phyloP scores from a whole-genome alignment of 2,888 invertebrate genomes.

The Tineola bisselliella region DNA sequence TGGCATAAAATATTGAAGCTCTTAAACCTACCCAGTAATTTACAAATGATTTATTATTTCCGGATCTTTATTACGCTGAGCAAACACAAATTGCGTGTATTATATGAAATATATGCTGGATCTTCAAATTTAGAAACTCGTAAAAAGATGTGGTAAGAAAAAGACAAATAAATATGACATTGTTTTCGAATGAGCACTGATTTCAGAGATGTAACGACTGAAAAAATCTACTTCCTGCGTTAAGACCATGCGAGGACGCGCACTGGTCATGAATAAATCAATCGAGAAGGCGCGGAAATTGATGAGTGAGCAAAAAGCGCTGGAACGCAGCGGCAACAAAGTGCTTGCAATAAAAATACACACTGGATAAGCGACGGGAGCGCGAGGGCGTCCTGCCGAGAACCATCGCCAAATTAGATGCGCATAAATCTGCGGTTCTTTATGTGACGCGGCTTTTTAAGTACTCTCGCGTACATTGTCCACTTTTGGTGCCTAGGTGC shows the following conservation, averaged over 20 bases:
- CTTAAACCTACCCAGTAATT: conserved; percentile 11
- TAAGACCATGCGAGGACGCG: conserved; percentile 31
- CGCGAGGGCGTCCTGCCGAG: conserved; percentile 35
- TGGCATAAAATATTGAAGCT: conserved; percentile 9
- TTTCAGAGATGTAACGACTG: conserved; percentile 47
- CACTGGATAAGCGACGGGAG: conserved; percentile 23
- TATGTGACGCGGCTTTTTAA: conserved; percentile 18
- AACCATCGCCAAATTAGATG: conserved; percentile 52
- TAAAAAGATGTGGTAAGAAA: neutral
- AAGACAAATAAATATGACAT: conserved; percentile 40
- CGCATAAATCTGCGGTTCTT: conserved; percentile 49
- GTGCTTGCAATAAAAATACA: conserved; percentile 57
- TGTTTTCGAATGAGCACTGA: conserved; percentile 62
- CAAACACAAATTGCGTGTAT: neutral
- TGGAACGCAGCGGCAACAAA: conserved; percentile 58
- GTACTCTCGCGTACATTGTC: conserved; percentile 13
- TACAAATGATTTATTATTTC: conserved; percentile 10
- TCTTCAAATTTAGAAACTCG: too few species aligned
- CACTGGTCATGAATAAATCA: conserved; percentile 65
- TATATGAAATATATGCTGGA: neutral
- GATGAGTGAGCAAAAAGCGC: conserved; percentile 57
- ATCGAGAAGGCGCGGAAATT: conserved; percentile 63
- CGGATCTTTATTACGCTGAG: conserved; percentile 3
- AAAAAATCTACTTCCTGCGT: conserved; percentile 64
- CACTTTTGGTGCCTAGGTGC: conserved; percentile 6